Base-by-base conservation (phyloP, 2,888 invertebrate genomes). In the Fissipunctia ypsillon region DNA sequence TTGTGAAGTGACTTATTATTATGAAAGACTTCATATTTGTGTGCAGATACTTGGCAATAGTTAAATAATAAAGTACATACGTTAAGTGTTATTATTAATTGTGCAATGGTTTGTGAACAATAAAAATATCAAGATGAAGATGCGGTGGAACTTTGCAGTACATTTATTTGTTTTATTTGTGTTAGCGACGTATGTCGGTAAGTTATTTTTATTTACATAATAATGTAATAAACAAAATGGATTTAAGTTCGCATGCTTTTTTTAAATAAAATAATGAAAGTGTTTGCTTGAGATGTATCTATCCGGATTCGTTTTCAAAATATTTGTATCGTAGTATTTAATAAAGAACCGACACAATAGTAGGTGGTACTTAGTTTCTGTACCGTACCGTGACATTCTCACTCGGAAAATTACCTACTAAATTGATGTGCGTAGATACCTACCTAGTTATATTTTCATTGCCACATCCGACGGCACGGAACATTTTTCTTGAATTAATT, bases 61-160 rank as follows among this genome's bases (percentile, higher is more conserved):
- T 71, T 45, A 65, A 77, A 61, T 82, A 74, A 59, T 73, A 74
- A 31, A 52, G 38, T 57, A 66, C 52, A 52, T 12, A 66, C 52
- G 56, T 12, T 72, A 41, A 50, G 81, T 85, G 85, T 84, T 81
- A 80, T 88, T 77, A 45, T 88, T 87, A 86, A 57, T 88, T 87
- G 89, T 88, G 89, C 75, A 69, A 87, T 89, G 89, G 86, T 90
- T 90, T 84, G 87, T 90, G 90, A 87, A 89, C 90, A 88, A 73
- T 80, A 83, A 84, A 85, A 85, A 80, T 66, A 87, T 71, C 84
- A 94, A 93, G 91, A 95, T 95, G 94, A 90, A 89, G 90, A 90
- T 91, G 88, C 89, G 89, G 88, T 91, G 90, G 91, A 88, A 90
- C 89, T 89, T 87, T 90, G 82, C 93, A 87, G 86, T 91, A 87